Base-by-base conservation (phyloP, 2,113 vertebrate genomes). In the Rhea pennata region DNA sequence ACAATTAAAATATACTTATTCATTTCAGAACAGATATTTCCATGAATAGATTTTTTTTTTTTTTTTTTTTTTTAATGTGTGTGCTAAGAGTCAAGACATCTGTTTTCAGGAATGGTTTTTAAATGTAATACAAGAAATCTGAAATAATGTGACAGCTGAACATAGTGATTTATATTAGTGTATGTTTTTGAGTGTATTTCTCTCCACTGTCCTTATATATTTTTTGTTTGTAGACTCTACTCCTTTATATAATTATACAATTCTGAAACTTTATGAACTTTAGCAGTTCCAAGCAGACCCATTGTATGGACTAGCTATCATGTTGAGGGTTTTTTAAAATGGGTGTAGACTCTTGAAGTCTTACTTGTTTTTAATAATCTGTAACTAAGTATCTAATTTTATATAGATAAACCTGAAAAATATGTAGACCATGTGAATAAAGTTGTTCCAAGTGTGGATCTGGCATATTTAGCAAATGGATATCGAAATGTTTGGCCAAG, bases 11-110 rank as follows among this genome's bases (percentile, higher is more conserved):
- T 29, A 40, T 92, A 85, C 83, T 66, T 74, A 75, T 6, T 93
- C 46, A 54, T 84, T 92, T 88, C 24, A 71, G 90, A 94, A 58
- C 61, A 87, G 85, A 88, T 56, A 65, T 78, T 93, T 91, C 88
- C 82, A 77, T 51, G 1, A 90, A 93, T 93, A 95, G 90, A n/a
- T 83, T 82, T 86, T 83, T 44, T 90, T 94, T 36, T 90, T 94
- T 83, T 31, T 83, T 82, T 86, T 83, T 44, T 90, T 94, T 36
- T 90, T 94, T 83, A 92, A 77, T 91, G 76, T 31, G 20, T 84
- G 62, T 80, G 23, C 5, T 58, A 53, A 77, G 75, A 66, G 27
- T 83, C 8, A 14, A 91, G 82, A 74, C 67, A 75, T 61, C 36
- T 87, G 72, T 92, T 91, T 74, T 81, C 74, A 87, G 84, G 71